Base-by-base conservation (phyloP, 2,888 invertebrate genomes). In the Thyatira batis region DNA sequence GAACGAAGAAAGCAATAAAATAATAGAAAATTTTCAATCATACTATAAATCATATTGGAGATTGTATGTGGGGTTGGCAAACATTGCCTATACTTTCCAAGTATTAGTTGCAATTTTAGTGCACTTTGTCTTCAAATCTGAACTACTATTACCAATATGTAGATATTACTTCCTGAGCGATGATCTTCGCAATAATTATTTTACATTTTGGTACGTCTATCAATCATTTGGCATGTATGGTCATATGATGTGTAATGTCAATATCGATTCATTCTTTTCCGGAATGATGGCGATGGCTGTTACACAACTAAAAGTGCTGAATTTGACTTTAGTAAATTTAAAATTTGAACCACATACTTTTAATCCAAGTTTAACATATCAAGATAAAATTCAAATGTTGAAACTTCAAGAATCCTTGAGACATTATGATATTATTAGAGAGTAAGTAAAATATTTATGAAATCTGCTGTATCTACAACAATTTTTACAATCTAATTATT, bases 151-250 rank as follows among this genome's bases (percentile, higher is more conserved):
- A 51, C 89, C 89, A 1, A 70, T 89, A 58, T 86, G 84, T 61
- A 79, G 81, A 62, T 90, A 87, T 66, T 86, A 84, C 64, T 90
- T 90, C 61, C 67, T 90, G 51, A 75, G 65, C 20, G 78, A 82
- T 10, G 75, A 84, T 46, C 21, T 68, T 3, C 67, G 82, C 20
- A 57, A 73, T 3, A 63, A 67, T 1, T 82, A 84, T 69, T 87
- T 82, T 56, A 23, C 60, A 20, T 68, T 71, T 52, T 82, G 69
- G 70, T 86, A 69, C 27, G 45, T 83, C 25, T 90, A 87, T 55
- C 88, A 89, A 61, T 69, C 81, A 1, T 45, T 80, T 13, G 84
- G 86, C 0, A 82, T 88, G 59, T 88, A 81, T 50, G 80, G 75
- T 0, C 87, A 89, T 52, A 85, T 89, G 89, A 77, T 70, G 50